Evolutionary conservation across 2,888 invertebrate genomes (phyloP).

Genomic region (Cataglyphis albicans): DNA sequence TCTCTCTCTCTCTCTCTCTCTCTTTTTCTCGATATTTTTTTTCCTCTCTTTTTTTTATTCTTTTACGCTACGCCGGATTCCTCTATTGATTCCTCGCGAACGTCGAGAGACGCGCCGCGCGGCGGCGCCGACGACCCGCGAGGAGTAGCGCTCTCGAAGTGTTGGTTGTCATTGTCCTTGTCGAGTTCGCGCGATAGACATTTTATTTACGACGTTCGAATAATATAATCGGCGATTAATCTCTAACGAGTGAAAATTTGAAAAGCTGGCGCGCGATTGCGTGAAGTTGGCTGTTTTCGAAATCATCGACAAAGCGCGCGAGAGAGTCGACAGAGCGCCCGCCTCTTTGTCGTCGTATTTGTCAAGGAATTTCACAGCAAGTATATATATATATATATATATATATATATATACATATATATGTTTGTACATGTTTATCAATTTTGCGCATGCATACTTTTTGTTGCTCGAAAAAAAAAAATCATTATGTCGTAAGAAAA

Average conservation of each 20-base stretch:
- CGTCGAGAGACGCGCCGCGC: constrained; percentile 57
- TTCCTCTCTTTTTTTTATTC: constrained; percentile 66
- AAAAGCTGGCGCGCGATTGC: background rate
- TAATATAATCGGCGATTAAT: background rate
- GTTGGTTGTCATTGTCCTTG: background rate
- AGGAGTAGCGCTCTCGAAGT: constrained; percentile 18
- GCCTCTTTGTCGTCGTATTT: background rate
- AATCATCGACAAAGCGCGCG: background rate
- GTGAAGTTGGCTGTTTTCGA: background rate
- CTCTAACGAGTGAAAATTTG: background rate
- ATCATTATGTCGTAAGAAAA: background rate
- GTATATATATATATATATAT: background rate
- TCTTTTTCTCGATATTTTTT: constrained; percentile 55
- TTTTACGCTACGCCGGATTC: constrained; percentile 84
- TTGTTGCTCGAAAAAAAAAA: background rate
- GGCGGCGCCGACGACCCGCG: constrained; percentile 44
- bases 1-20: background rate
- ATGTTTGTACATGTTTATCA: background rate
- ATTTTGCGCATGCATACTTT: background rate
- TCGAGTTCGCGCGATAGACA: background rate
- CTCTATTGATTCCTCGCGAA: constrained; percentile 83
- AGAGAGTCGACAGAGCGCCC: background rate
- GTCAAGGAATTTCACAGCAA: constrained; percentile 25
- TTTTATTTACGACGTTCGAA: background rate
- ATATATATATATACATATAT: background rate